phyloP scores from a whole-genome alignment of 2,113 vertebrate species.

The Sebastes schlegelii region DNA sequence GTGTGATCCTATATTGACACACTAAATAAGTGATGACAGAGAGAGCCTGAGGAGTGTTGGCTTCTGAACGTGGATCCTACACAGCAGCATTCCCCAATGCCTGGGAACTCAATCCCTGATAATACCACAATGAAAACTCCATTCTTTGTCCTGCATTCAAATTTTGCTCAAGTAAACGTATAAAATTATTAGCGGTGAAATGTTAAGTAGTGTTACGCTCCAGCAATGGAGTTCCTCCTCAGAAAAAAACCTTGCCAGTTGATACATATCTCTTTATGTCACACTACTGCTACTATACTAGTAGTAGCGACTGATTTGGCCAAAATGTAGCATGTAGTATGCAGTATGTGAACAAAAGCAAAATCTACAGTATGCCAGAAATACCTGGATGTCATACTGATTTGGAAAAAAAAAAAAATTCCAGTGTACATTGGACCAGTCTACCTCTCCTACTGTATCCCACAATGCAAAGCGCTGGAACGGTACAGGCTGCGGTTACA shows the following conservation, averaged over 20 bases:
- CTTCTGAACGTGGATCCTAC: not conserved
- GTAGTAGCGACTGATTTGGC: too few relatives aligned
- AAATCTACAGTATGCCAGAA: too few relatives aligned
- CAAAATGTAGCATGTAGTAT: too few relatives aligned
- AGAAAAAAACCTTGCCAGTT: not conserved
- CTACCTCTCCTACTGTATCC: too few relatives aligned
- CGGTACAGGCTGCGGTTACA: too few relatives aligned
- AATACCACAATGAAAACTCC: not conserved
- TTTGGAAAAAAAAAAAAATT: too few relatives aligned
- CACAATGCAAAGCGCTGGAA: too few relatives aligned
- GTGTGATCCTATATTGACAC: slow-evolving; percentile 16
- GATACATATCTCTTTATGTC: not conserved
- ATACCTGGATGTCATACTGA: too few relatives aligned
- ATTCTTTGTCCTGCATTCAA: not conserved
- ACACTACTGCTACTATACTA: not conserved
- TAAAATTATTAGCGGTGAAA: not conserved
- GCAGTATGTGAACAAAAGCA: too few relatives aligned
- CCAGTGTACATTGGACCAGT: too few relatives aligned
- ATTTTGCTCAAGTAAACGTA: not conserved
- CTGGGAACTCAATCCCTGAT: not conserved
- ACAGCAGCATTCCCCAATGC: not conserved
- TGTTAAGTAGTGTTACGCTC: not conserved
- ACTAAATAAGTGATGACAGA: slow-evolving; percentile 27
- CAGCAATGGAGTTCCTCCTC: not conserved
- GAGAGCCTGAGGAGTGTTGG: not conserved